Evolutionary conservation across 2,888 invertebrate species (phyloP).

Genomic region (Operophtera brumata): DNA sequence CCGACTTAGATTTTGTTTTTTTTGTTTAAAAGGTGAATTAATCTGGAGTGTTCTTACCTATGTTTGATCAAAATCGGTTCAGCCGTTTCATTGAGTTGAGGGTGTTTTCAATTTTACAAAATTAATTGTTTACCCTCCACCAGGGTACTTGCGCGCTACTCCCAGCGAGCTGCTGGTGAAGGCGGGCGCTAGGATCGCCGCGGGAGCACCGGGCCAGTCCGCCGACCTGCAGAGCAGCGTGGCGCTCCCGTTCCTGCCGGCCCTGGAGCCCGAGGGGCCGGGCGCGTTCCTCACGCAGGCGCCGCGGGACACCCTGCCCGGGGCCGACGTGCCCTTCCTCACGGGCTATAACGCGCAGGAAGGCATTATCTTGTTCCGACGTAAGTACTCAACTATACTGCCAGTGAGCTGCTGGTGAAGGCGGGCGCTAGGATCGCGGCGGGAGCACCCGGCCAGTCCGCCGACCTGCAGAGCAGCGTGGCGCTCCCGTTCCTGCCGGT

Average conservation of each 20-base stretch:
- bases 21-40: too few relatives aligned
- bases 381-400: constrained; percentile 52
- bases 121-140: too few relatives aligned
- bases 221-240: constrained; percentile 80
- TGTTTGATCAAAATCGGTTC: too few relatives aligned
- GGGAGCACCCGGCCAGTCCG: constrained; percentile 58
- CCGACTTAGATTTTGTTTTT: too few relatives aligned
- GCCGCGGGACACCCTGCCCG: constrained; percentile 72
- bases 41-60: too few relatives aligned
- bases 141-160: constrained; percentile 80
- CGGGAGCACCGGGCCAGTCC: constrained; percentile 56
- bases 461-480: constrained; percentile 79
- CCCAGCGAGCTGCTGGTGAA: constrained; percentile 81
- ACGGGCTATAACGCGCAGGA: constrained; percentile 84
- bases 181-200: constrained; percentile 75
- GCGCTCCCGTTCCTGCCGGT: constrained; percentile 82
- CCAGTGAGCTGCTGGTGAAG: constrained; percentile 79
- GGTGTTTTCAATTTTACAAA: too few relatives aligned
- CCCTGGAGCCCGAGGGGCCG: constrained; percentile 64
- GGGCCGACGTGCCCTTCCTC: constrained; percentile 81
- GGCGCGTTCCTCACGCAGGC: constrained; percentile 78
- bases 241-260: constrained; percentile 82
- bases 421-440: constrained; percentile 75
- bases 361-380: constrained; percentile 82
- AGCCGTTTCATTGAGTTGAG: too few relatives aligned